These are phyloP conservation scores for Neodontobutis hainanensis DNA, from an alignment of 2,113 vertebrate genomes.

Conservation along the genomic window DNA sequence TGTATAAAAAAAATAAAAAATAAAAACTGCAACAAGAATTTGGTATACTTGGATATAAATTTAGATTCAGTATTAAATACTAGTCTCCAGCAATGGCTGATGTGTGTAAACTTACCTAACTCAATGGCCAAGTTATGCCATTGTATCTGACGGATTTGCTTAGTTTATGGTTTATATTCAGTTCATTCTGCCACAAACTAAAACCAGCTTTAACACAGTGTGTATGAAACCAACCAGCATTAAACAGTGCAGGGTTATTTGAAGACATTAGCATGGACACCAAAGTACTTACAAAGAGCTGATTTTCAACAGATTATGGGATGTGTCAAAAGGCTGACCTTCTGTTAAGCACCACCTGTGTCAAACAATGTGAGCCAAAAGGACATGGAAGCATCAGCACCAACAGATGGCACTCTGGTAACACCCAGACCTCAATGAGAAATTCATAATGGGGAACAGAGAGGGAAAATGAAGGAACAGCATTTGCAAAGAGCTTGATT, in stretches of 20 bases:
- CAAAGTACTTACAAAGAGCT: conserved; percentile 49
- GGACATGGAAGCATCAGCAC: conserved; percentile 13
- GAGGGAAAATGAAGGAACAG: neutral
- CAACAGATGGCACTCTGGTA: conserved; percentile 77
- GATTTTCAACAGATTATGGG: conserved; percentile 57
- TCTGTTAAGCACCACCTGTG: conserved; percentile 61
- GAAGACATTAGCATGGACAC: conserved; percentile 30
- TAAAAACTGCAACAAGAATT: too few species aligned
- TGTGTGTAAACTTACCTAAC: too few species aligned
- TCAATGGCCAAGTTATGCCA: too few species aligned
- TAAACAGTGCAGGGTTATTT: conserved; percentile 18
- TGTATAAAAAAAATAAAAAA: too few species aligned
- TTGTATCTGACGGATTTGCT: too few species aligned
- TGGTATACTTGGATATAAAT: too few species aligned
- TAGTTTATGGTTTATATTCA: too few species aligned
- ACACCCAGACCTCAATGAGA: conserved; percentile 39
- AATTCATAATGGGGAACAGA: neutral
- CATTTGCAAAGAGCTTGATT: conserved; percentile 23
- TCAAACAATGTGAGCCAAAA: conserved; percentile 32
- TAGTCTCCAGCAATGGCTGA: too few species aligned
- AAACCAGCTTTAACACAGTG: too few species aligned
- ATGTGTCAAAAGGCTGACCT: conserved; percentile 62
- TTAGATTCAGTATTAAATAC: too few species aligned
- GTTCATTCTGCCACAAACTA: too few species aligned
- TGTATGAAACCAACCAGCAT: conserved; percentile 5